These are phyloP conservation scores for Drosophila chauvacae DNA, from an alignment of 1,140 invertebrate species.

Conservation along the genomic window DNA sequence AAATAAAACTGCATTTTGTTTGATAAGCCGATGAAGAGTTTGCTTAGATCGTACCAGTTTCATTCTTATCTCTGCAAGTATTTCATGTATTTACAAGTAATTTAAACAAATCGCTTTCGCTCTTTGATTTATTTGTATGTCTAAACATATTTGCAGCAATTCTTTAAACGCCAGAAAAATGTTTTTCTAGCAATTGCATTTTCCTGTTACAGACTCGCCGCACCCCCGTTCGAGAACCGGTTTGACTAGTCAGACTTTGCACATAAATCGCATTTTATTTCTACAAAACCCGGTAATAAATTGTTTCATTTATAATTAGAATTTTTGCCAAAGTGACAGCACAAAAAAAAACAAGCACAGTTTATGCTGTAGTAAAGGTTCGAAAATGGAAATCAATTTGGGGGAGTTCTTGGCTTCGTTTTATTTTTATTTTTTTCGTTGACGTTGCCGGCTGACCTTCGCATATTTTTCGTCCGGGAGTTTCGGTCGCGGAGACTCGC, in stretches of 20 bases:
- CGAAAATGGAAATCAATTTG: constrained; percentile 38
- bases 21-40: background rate
- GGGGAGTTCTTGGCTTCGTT: constrained; percentile 28
- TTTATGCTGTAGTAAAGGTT: constrained; percentile 14
- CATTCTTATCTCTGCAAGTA: background rate
- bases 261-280: constrained; percentile 78
- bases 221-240: constrained; percentile 62
- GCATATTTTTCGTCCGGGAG: constrained; percentile 68
- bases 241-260: constrained; percentile 68
- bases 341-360: constrained; percentile 13
- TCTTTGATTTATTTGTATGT: background rate
- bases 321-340: constrained; percentile 69
- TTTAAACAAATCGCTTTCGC: constrained; percentile 8
- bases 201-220: constrained; percentile 31
- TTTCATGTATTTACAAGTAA: constrained; percentile 1
- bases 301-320: constrained; percentile 79
- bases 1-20: background rate
- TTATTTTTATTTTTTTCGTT: constrained; percentile 4
- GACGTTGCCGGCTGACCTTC: constrained; percentile 65
- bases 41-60: too few relatives aligned
- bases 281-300: constrained; percentile 78
- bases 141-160: constrained; percentile 25
- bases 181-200: constrained; percentile 40
- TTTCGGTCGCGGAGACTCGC: constrained; percentile 41
- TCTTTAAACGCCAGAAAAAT: constrained; percentile 25